A percentile compares a stretch with the other conserved stretches of the same genome.
phyloP scores from a whole-genome alignment of 2,113 vertebrate species.

The Oostethus manadensis region DNA sequence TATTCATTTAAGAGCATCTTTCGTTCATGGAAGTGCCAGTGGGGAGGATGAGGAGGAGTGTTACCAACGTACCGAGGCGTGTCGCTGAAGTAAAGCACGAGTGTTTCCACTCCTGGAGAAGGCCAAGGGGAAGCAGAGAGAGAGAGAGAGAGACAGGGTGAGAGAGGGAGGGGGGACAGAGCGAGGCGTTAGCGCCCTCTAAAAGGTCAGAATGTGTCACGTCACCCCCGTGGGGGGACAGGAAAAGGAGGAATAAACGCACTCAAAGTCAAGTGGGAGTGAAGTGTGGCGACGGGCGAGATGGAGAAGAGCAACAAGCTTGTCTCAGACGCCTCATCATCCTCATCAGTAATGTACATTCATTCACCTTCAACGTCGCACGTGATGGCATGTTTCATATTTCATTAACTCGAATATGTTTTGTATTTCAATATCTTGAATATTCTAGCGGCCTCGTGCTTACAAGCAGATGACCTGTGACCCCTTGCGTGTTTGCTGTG shows the following conservation, averaged over 20 bases:
- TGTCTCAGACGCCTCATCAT: neutral
- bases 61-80: conserved; percentile 52
- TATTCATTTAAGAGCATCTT: too few relatives aligned
- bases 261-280: neutral
- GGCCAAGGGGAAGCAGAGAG: conserved; percentile 9
- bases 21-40: too few relatives aligned
- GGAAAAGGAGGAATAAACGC: neutral
- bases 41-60: conserved; percentile 1
- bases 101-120: conserved; percentile 64
- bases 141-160: neutral
- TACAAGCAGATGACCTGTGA: too few relatives aligned
- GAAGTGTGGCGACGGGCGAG: neutral
- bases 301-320: neutral
- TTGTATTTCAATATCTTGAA: neutral
- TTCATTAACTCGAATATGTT: neutral
- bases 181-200: neutral
- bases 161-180: neutral
- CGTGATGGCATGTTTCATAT: neutral
- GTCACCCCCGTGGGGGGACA: neutral
- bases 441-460: neutral
- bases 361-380: neutral
- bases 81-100: conserved; percentile 67
- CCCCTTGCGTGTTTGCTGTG: too few relatives aligned
- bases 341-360: neutral
- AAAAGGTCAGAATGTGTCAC: neutral